A percentile compares a stretch with the other conserved stretches of the same genome.
These are phyloP conservation scores for Halcyon smyrnensis DNA, from an alignment of 2,797 vertebrate genomes.

Conservation along the genomic window DNA sequence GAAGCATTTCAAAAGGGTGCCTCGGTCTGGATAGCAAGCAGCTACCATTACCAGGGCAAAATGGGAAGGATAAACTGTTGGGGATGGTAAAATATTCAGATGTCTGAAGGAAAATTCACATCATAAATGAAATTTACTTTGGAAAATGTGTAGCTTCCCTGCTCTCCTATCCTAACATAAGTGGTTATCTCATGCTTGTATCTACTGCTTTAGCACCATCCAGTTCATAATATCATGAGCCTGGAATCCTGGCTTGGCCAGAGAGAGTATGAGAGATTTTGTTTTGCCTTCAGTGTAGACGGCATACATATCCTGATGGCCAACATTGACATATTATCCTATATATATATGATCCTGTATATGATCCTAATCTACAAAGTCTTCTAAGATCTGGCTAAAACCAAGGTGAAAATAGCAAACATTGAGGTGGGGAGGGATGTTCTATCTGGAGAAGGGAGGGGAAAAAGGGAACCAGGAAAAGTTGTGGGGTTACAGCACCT, in stretches of 20 bases:
- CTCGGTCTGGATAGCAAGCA: neutral
- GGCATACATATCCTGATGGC: neutral
- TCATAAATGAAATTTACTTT: neutral
- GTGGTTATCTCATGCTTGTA: neutral
- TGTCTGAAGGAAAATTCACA: neutral
- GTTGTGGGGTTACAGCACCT: neutral
- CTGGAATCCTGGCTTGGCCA: neutral
- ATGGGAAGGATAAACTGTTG: neutral
- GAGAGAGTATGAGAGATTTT: neutral
- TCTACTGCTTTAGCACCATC: neutral
- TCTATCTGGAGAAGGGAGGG: neutral
- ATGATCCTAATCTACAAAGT: neutral
- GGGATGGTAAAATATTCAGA: neutral
- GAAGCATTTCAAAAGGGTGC: neutral
- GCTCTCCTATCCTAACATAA: neutral
- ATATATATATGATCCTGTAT: neutral
- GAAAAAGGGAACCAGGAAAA: neutral
- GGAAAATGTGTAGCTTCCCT: neutral
- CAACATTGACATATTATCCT: rapidly evolving
- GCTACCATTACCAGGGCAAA: neutral
- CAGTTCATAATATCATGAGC: neutral
- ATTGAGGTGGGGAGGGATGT: rapidly evolving
- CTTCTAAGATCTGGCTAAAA: neutral
- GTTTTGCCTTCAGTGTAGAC: neutral
- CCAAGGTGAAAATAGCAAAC: neutral